Base-by-base conservation (phyloP, 2,888 invertebrate species). In the Plebejus anna region DNA sequence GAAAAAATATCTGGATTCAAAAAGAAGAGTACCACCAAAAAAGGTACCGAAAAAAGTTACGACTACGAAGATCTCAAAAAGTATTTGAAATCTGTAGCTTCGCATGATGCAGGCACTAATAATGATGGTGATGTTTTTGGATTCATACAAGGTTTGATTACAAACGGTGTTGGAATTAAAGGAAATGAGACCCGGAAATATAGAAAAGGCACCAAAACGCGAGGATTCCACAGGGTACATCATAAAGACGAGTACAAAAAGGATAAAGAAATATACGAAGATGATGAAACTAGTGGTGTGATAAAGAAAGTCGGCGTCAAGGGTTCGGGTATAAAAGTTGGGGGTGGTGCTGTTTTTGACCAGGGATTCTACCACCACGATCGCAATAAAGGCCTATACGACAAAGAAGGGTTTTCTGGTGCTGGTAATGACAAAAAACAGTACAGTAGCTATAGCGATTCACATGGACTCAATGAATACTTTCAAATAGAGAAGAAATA, bases 231-330 rank as follows among this genome's bases (percentile, higher is more conserved):
- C 81, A 92, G 91, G 80, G 91, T 95, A 0, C 94, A 95, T 78
- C 95, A 95, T 82, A 95, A 94, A 85, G 95, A 95, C 81, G 95
- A 95, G 83, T 95, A 94, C 82, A 94, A 95, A 80, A 95, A 95
- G 82, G 94, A 95, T 77, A 94, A 95, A 82, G 88, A 94, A 78
- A 95, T 95, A 86, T 95, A 94, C 81, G 95, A 95, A 83, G 94
- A 95, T 76, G 91, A 93, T 78, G 93, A 94, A 85, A 91, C 92
- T 9, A 94, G 88, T 79, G 95, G 94, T 4, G 88, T 89, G 36
- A 88, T 94, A 16, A 92, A 91, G 70, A 94, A 94, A 84, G 87
- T 91, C 80, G 94, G 94, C 0, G 92, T 90, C 3, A 94, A 94
- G 82, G 90, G 90, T n/a, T 82, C 88, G 47, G 92, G 94, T 0